Evolutionary conservation across 2,888 invertebrate genomes (phyloP).

Genomic region (Acrocyrtus sp.): DNA sequence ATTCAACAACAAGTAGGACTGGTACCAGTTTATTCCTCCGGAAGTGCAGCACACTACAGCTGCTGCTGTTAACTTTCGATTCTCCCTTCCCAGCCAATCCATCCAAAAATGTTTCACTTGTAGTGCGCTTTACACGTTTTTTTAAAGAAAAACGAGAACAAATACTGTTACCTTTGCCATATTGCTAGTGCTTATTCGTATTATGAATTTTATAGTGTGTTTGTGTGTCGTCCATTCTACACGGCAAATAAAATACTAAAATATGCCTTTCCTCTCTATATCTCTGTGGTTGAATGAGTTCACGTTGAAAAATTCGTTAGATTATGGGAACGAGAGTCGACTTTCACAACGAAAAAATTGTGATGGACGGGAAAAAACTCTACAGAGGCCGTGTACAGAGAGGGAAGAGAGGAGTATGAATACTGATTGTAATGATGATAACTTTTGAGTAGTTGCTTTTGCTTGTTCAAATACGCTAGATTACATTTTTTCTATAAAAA

Average conservation of each 20-base stretch:
- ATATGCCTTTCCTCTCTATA: background rate
- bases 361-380: background rate
- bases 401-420: background rate
- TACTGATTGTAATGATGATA: background rate
- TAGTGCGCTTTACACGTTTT: no score
- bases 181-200: background rate
- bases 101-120: background rate
- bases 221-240: no score
- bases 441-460: background rate
- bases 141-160: background rate
- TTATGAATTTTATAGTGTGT: background rate
- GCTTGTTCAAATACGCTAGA: background rate
- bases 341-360: background rate
- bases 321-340: background rate
- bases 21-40: constrained; percentile 57
- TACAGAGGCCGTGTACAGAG: no score
- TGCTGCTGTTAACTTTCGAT: constrained; percentile 44
- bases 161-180: background rate
- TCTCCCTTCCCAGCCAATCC: constrained; percentile 23
- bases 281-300: constrained; percentile 8
- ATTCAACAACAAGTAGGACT: constrained; percentile 14
- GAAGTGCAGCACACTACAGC: constrained; percentile 61
- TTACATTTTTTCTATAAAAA: background rate
- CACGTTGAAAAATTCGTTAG: background rate
- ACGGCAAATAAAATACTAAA: no score